Evolutionary conservation across 2,888 invertebrate genomes (phyloP).

Genomic region (Lumbricus terrestris): DNA sequence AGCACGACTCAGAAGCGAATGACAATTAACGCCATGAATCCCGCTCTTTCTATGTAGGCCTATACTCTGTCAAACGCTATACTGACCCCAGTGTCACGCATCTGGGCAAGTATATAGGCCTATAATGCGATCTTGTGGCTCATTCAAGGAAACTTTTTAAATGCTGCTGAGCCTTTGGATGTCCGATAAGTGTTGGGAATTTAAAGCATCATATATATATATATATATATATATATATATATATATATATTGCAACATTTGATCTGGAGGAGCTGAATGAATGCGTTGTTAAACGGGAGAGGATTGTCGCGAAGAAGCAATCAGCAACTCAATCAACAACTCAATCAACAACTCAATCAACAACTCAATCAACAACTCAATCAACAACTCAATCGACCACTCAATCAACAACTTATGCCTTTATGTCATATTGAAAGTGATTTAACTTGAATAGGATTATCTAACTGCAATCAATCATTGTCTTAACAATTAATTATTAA

Average conservation of each 20-base stretch:
- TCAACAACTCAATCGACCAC: not conserved
- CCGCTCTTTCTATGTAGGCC: no score
- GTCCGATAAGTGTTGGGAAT: not conserved
- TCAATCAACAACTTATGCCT: not conserved
- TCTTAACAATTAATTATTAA: not conserved
- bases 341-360: not conserved
- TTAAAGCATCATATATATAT: not conserved
- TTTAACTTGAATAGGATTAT: not conserved
- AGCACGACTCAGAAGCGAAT: not conserved
- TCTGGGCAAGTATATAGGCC: not conserved
- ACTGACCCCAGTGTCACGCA: not conserved
- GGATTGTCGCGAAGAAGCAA: not conserved
- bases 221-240: no score
- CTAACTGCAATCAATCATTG: not conserved
- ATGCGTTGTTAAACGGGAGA: not conserved
- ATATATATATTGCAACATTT: no score
- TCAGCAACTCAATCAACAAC: not conserved
- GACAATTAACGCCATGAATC: not conserved
- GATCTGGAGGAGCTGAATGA: not conserved
- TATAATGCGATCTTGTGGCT: not conserved
- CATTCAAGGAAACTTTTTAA: not conserved
- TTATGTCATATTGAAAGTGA: not conserved
- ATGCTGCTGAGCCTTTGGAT: no score
- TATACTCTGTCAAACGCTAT: not conserved
- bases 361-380: not conserved